A percentile compares a stretch with the other conserved stretches of the same genome.
Conservation (phyloP, 2,113 vertebrate genomes). For the Paracanthobrama guichenoti region DNA sequence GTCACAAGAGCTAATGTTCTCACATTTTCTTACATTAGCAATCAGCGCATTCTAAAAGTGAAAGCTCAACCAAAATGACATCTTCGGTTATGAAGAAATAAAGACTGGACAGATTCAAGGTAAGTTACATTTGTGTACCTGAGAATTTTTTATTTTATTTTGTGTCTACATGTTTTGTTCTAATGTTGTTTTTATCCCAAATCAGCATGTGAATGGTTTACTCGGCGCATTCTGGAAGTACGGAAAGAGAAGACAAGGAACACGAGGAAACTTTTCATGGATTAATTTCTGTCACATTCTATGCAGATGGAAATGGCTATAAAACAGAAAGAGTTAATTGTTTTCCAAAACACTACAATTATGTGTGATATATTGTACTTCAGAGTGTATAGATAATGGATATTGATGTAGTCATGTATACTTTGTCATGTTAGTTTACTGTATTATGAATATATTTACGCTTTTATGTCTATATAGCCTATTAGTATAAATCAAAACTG, state of each 20-base stretch:
- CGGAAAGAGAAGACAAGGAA: neutral
- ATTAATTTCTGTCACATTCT: neutral
- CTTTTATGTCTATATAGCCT: neutral
- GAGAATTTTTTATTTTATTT: neutral
- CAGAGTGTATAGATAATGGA: neutral
- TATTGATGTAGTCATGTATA: neutral
- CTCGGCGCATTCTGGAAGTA: neutral
- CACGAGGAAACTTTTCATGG: neutral
- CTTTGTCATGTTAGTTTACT: neutral
- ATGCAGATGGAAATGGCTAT: neutral
- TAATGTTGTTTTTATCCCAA: conserved; percentile 3
- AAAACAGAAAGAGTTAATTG: neutral
- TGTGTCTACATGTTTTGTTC: neutral
- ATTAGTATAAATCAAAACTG: neutral
- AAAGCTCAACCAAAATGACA: conserved; percentile 45
- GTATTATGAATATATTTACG: neutral
- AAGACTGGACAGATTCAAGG: conserved; percentile 17
- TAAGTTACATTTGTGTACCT: conserved; percentile 1
- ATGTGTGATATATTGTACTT: neutral
- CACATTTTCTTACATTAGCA: conserved; percentile 43
- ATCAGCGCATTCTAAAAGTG: conserved; percentile 33
- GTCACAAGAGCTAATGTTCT: neutral
- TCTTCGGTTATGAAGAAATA: conserved; percentile 46
- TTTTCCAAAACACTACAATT: neutral
- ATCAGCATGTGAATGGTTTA: neutral